phyloP scores from a whole-genome alignment of 2,888 invertebrate genomes.

The Tridacna crocea region DNA sequence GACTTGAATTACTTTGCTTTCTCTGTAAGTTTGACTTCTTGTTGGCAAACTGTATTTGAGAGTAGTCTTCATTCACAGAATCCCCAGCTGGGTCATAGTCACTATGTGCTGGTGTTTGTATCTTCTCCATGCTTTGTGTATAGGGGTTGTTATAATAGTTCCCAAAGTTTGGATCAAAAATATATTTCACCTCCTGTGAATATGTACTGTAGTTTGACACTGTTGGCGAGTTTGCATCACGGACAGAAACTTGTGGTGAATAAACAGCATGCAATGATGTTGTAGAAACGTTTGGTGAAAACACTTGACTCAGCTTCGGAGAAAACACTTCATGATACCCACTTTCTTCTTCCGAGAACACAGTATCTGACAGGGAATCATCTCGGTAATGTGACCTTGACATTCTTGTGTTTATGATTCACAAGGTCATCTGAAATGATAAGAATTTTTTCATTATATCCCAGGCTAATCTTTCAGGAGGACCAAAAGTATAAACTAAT shows the following conservation, averaged over 20 bases:
- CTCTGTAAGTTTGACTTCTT: slow-evolving; percentile 52
- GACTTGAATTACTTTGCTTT: slow-evolving; percentile 60
- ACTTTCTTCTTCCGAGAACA: slow-evolving; percentile 60
- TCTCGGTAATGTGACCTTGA: slow-evolving; percentile 42
- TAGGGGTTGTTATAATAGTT: background rate
- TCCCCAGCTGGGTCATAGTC: slow-evolving; percentile 48
- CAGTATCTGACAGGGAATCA: slow-evolving; percentile 54
- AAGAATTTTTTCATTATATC: background rate
- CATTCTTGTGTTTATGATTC: slow-evolving; percentile 15
- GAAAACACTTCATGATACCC: slow-evolving; percentile 48
- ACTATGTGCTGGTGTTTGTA: slow-evolving; percentile 25
- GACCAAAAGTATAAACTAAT: too few relatives aligned
- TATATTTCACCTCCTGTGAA: slow-evolving; percentile 74
- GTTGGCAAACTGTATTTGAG: slow-evolving; percentile 64
- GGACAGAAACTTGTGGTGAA: slow-evolving; percentile 36
- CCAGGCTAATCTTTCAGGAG: too few relatives aligned
- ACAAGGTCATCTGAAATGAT: slow-evolving; percentile 16
- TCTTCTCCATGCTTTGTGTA: background rate
- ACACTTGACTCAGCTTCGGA: slow-evolving; percentile 38
- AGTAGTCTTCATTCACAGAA: slow-evolving; percentile 61
- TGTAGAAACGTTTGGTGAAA: slow-evolving; percentile 50
- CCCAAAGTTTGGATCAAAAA: slow-evolving; percentile 62
- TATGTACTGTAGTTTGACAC: slow-evolving; percentile 76
- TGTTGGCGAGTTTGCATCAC: slow-evolving; percentile 66
- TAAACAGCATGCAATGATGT: slow-evolving; percentile 54